A percentile compares a stretch with the other conserved stretches of the same genome.
phyloP scores from a whole-genome alignment of 2,797 vertebrate species.

The Hypotaenidia okinawae region DNA sequence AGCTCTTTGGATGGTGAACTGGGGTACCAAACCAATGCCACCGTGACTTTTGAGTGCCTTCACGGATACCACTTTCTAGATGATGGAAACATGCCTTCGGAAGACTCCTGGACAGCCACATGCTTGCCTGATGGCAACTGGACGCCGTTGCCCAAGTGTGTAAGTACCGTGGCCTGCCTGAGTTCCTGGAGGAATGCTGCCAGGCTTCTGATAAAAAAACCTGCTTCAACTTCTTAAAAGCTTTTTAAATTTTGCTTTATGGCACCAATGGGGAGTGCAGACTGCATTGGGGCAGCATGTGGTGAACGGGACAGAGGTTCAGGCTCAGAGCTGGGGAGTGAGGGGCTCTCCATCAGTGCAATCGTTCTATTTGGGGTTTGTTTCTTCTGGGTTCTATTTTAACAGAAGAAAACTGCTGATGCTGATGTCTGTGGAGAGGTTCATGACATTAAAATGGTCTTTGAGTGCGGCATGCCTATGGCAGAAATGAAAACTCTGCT shows the following conservation, averaged over 20 bases:
- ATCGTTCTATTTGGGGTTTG: not conserved
- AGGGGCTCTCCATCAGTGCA: not conserved
- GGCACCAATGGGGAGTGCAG: not conserved
- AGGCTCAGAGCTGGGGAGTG: not conserved
- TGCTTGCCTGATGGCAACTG: slow-evolving; percentile 38
- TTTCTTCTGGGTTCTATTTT: not conserved
- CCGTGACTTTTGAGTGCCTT: not conserved
- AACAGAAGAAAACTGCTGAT: not conserved
- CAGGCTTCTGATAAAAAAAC: not conserved
- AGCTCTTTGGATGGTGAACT: rapidly evolving
- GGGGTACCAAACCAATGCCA: not conserved
- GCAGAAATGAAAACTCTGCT: slow-evolving; percentile 27
- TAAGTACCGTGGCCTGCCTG: not conserved
- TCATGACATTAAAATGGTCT: rapidly evolving
- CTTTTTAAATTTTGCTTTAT: not conserved
- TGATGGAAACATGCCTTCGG: rapidly evolving
- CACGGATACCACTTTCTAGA: not conserved
- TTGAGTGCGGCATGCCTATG: not conserved
- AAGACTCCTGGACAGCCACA: not conserved
- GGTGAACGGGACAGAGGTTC: not conserved
- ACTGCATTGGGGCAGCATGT: rapidly evolving
- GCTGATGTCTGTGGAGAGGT: not conserved
- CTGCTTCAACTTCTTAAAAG: not conserved
- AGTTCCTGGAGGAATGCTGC: not conserved
- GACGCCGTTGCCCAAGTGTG: slow-evolving; percentile 26